Evolutionary conservation across 1,140 invertebrate genomes (phyloP), one percentile per base, ranked within the genome.

Genomic region (Formica selysi): DNA sequence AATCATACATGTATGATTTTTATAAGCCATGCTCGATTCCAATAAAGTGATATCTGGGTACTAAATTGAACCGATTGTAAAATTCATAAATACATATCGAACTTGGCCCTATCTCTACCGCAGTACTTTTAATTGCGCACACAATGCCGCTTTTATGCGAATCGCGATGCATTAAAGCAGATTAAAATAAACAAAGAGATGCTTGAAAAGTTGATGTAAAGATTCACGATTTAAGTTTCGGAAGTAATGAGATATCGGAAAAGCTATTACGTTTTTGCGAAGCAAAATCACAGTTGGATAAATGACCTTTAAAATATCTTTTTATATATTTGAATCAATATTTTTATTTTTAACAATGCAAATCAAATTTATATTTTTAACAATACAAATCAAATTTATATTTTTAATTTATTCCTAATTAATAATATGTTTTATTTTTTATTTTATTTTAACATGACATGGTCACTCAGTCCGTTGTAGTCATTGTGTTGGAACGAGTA

Each of bases 101-200:
- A 32, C 29, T 32, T 32, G 29, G 29, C 29, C 3, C 3, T 3
- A 32, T 32, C 3, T 32, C 29, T 71, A 3, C 38, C 67, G 26
- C 65, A 36, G 44, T 51, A 59, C 67, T 83, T 83, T 51, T 83
- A 54, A 83, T 83, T 83, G 67, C 79, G 38, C 79, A 54, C 79
- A 44, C 48, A 38, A 83, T 41, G 51, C 54, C 54, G 68, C 68
- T 65, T 44, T 54, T 54, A 36, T 22, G 22, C 22, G 22, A 22
- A 22, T 22, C 11, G 68, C 22, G 64, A 48, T 57, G 70, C 54
- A 74, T 74, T 74, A 59, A 74, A 51, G 11, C 67, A 41, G 67
- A 61, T 73, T 83, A 73, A 73, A 73, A 36, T 48, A 61, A 57
- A 73, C 41, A 81, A 59, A 81, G 51, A 22, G 29, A 36, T 36